These are phyloP conservation scores for Megalonaias nervosa DNA, from an alignment of 1,140 invertebrate genomes.

Conservation along the genomic window DNA sequence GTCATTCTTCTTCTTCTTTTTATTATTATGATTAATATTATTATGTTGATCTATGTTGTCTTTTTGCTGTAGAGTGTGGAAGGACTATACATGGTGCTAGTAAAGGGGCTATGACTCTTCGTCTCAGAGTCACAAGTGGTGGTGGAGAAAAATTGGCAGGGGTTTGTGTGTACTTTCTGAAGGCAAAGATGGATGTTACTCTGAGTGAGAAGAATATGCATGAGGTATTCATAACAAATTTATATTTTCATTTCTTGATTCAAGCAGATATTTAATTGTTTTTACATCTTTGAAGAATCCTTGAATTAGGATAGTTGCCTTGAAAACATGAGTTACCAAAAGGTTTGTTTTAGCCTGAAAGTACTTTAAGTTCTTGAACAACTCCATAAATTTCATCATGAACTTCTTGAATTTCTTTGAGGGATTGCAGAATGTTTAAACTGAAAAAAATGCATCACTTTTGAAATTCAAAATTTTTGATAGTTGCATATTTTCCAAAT, in stretches of 20 bases:
- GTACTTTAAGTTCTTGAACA: too few relatives aligned
- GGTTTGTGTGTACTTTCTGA: constrained; percentile 53
- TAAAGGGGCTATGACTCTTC: constrained; percentile 42
- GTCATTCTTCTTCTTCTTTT: not conserved
- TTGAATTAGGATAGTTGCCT: too few relatives aligned
- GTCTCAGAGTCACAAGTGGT: constrained; percentile 54
- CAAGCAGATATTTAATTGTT: not conserved
- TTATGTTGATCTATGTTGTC: not conserved
- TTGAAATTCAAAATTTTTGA: too few relatives aligned
- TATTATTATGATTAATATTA: not conserved
- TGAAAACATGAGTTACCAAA: too few relatives aligned
- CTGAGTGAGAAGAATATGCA: constrained; percentile 45
- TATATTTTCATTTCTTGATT: not conserved
- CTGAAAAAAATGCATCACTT: too few relatives aligned
- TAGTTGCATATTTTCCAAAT: too few relatives aligned
- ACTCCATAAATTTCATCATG: too few relatives aligned
- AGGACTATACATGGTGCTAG: constrained; percentile 36
- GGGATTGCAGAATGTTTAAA: too few relatives aligned
- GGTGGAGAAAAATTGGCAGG: constrained; percentile 47
- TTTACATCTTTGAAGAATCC: too few relatives aligned
- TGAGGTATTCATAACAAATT: constrained; percentile 28
- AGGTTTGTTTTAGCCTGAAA: too few relatives aligned
- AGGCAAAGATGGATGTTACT: constrained; percentile 46
- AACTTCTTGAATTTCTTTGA: too few relatives aligned
- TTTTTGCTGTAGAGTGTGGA: constrained; percentile 48